phyloP scores from a whole-genome alignment of 1,140 invertebrate genomes.

The Drosophila pseudoananassae region DNA sequence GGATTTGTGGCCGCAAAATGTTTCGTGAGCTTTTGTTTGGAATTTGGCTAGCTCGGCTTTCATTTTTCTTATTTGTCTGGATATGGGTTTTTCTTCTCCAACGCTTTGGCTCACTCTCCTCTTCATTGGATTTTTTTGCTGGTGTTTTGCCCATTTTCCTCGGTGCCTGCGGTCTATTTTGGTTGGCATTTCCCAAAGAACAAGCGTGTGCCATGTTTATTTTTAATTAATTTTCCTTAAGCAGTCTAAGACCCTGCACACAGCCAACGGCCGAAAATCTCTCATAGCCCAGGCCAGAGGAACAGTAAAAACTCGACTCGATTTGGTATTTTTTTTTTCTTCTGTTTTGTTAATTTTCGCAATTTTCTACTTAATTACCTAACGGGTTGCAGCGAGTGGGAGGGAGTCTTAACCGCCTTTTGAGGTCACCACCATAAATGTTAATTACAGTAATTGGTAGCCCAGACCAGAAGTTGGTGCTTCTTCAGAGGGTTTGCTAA shows the following conservation, averaged over 20 bases:
- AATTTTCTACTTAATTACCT: slow-evolving; percentile 81
- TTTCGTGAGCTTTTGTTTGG: slow-evolving; percentile 77
- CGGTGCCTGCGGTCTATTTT: slow-evolving; percentile 72
- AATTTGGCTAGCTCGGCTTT: slow-evolving; percentile 72
- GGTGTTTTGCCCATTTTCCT: slow-evolving; percentile 1
- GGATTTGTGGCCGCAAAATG: slow-evolving; percentile 79
- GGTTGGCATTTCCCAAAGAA: slow-evolving; percentile 70
- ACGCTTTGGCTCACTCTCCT: slow-evolving; percentile 15
- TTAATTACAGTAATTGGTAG: slow-evolving; percentile 61
- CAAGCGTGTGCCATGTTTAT: slow-evolving; percentile 82
- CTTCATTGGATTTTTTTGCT: slow-evolving; percentile 3
- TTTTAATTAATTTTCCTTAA: slow-evolving; percentile 83
- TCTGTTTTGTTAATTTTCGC: slow-evolving; percentile 71
- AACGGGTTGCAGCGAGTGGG: slow-evolving; percentile 39
- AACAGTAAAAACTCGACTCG: slow-evolving; percentile 12
- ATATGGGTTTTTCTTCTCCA: slow-evolving; percentile 46
- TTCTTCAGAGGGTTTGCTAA: not conserved
- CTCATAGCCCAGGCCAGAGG: not conserved
- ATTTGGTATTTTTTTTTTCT: slow-evolving; percentile 10
- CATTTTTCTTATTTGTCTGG: slow-evolving; percentile 77
- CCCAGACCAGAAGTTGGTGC: slow-evolving; percentile 18
- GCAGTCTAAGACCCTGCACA: slow-evolving; percentile 67
- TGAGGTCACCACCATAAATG: slow-evolving; percentile 63
- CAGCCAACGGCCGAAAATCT: slow-evolving; percentile 29
- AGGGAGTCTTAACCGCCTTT: slow-evolving; percentile 23